Percentiles rank a stretch among this genome's conserved stretches.
phyloP scores from a whole-genome alignment of 2,888 invertebrate genomes.

The Hypselothyrea guttata region DNA sequence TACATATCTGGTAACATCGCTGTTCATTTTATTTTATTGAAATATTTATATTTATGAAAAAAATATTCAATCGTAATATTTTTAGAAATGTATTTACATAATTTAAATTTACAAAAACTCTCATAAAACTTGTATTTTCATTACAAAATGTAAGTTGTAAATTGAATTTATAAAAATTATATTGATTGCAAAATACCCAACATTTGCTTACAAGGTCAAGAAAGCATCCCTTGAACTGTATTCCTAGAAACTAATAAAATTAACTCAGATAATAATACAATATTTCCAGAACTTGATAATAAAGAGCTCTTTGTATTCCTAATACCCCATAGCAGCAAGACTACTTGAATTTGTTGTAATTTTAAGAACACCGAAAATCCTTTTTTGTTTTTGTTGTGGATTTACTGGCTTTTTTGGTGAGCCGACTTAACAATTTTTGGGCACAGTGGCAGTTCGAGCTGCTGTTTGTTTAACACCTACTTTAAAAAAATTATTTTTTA shows the following conservation, averaged over 20 bases:
- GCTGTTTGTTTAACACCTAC: constrained; percentile 74
- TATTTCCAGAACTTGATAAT: constrained; percentile 21
- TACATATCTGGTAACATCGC: no score
- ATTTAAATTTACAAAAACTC: no score
- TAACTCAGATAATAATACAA: neutral
- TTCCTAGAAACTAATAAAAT: neutral
- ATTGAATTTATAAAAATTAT: no score
- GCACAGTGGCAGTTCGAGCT: constrained; percentile 63
- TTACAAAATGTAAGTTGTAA: no score
- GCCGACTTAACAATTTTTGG: constrained; percentile 37
- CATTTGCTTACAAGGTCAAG: neutral
- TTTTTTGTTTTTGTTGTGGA: neutral
- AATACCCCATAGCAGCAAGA: constrained; percentile 1
- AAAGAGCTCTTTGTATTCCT: constrained; percentile 7
- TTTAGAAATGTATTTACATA: no score
- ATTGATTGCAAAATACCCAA: neutral
- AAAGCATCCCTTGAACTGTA: neutral
- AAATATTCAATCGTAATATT: no score
- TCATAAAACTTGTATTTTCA: no score
- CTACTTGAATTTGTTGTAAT: constrained; percentile 25
- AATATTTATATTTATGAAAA: no score
- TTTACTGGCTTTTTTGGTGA: constrained; percentile 10
- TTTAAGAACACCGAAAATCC: constrained; percentile 4
- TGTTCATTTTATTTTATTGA: no score
- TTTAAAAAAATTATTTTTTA: constrained; percentile 52